These are phyloP conservation scores for Nysson spinosus DNA, from an alignment of 2,888 invertebrate genomes.

Conservation along the genomic window DNA sequence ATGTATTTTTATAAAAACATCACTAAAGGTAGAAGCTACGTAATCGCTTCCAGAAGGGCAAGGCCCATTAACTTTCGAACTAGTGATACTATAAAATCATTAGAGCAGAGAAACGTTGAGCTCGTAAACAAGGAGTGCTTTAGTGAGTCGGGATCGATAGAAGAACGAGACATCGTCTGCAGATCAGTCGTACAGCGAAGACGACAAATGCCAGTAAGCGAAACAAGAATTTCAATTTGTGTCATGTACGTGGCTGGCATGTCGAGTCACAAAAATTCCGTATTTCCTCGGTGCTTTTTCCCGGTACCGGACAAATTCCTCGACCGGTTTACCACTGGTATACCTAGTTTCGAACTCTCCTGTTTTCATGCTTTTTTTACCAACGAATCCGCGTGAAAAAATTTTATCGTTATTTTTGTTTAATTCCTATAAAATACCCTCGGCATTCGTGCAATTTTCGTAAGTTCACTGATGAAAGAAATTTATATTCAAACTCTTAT, in stretches of 20 bases:
- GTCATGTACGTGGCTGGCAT: slow-evolving; percentile 61
- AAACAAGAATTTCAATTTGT: slow-evolving; percentile 74
- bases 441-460: too few species aligned
- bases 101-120: background rate
- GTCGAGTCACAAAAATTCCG: slow-evolving; percentile 46
- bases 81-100: slow-evolving; percentile 11
- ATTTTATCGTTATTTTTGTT: background rate
- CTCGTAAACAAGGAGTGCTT: slow-evolving; percentile 3
- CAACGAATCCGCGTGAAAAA: too few species aligned
- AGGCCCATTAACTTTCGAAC: too few species aligned
- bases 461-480: too few species aligned
- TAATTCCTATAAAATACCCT: background rate
- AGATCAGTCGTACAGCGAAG: slow-evolving; percentile 44
- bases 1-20: too few species aligned
- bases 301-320: too few species aligned
- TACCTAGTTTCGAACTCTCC: too few species aligned
- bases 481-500: too few species aligned
- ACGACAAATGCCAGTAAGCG: slow-evolving; percentile 63
- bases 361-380: too few species aligned
- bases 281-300: slow-evolving; percentile 14
- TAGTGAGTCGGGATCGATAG: slow-evolving; percentile 26
- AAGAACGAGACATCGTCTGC: slow-evolving; percentile 25
- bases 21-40: too few species aligned
- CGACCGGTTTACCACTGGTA: too few species aligned
- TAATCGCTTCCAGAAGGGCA: too few species aligned